phyloP scores from a whole-genome alignment of 2,888 invertebrate genomes.

The Trachelus iudaicus region DNA sequence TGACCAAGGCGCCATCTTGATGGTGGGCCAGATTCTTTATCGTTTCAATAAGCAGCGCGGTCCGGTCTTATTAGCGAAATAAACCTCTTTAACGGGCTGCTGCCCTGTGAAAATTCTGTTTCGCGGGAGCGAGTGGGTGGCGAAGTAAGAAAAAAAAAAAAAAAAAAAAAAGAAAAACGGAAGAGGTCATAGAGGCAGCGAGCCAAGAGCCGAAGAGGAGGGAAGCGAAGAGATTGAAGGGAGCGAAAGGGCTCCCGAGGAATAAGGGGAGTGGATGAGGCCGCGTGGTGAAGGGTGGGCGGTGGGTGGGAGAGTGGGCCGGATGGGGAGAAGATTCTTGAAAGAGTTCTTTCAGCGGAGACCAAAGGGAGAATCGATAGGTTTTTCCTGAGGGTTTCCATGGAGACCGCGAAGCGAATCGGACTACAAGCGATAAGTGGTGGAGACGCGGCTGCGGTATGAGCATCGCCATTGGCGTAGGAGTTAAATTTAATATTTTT shows the following conservation, averaged over 20 bases:
- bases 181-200: slow-evolving; percentile 9
- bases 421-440: slow-evolving; percentile 60
- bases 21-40: slow-evolving; percentile 59
- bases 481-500: slow-evolving; percentile 13
- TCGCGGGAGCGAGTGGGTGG: neutral
- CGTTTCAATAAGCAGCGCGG: slow-evolving; percentile 65
- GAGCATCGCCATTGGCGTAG: slow-evolving; percentile 49
- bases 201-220: neutral
- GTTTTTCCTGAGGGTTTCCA: slow-evolving; percentile 65
- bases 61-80: slow-evolving; percentile 66
- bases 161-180: slow-evolving; percentile 19
- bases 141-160: slow-evolving; percentile 16
- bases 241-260: neutral
- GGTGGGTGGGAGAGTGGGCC: neutral
- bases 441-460: slow-evolving; percentile 52
- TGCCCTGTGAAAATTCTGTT: slow-evolving; percentile 38
- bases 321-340: slow-evolving; percentile 24
- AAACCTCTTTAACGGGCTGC: slow-evolving; percentile 64
- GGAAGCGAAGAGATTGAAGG: neutral
- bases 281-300: neutral
- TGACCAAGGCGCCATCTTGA: slow-evolving; percentile 54
- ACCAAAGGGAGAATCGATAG: slow-evolving; percentile 66
- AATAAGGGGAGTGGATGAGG: slow-evolving; percentile 10
- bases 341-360: slow-evolving; percentile 50
- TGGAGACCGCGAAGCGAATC: slow-evolving; percentile 61